Conservation (phyloP, 2,113 vertebrate genomes). For the Phoenicopterus ruber region DNA sequence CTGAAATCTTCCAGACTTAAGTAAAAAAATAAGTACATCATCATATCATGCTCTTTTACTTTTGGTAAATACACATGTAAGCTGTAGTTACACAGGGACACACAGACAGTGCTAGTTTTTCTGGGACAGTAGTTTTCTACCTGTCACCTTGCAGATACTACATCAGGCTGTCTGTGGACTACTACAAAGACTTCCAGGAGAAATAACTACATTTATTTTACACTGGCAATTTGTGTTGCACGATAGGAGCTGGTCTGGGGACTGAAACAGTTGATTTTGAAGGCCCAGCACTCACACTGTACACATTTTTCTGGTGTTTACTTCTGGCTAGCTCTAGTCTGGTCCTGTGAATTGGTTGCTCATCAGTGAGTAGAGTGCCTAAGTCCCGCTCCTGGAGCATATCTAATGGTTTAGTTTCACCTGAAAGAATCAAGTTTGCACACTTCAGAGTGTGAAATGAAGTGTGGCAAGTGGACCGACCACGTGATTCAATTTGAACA, state of each 20-base stretch:
- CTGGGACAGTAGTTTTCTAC: background rate
- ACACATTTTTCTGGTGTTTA: background rate
- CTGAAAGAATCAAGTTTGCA: background rate
- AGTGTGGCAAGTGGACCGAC: background rate
- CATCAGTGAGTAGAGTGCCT: background rate
- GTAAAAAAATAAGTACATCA: background rate
- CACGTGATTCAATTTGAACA: background rate
- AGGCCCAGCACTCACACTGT: background rate
- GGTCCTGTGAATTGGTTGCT: background rate
- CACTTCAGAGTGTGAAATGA: background rate
- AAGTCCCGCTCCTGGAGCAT: background rate
- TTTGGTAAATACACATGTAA: accelerated
- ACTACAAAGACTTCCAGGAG: background rate
- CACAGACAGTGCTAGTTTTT: background rate
- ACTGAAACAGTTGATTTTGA: background rate
- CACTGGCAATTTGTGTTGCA: background rate
- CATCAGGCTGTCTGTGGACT: background rate
- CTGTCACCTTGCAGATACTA: background rate
- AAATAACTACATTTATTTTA: background rate
- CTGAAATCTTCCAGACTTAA: background rate
- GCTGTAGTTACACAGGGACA: background rate
- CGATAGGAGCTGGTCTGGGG: background rate
- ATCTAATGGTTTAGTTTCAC: background rate
- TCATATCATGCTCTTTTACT: background rate
- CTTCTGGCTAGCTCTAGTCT: background rate